A percentile compares a stretch with the other conserved stretches of the same genome.
These are phyloP conservation scores for Xanthorhoe spadicearia DNA, from an alignment of 2,888 invertebrate genomes.

Conservation along the genomic window DNA sequence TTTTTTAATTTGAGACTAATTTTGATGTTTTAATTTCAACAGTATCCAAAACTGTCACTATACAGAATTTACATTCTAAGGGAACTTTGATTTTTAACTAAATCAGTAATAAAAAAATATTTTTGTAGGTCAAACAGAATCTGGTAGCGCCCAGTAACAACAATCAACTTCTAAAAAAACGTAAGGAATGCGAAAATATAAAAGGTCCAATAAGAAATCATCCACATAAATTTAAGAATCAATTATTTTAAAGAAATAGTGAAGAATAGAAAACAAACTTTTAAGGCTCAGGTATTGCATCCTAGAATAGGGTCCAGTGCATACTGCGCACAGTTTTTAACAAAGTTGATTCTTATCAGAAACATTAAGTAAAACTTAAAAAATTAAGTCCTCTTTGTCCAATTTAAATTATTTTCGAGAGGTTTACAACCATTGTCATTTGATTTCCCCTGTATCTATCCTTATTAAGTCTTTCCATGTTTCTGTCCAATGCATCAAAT, in stretches of 20 bases:
- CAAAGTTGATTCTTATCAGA: constrained; percentile 67
- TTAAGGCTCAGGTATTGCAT: constrained; percentile 30
- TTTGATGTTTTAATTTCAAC: constrained; percentile 59
- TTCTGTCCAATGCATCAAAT: constrained; percentile 45
- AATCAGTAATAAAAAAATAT: constrained; percentile 2
- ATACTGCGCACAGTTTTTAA: constrained; percentile 41
- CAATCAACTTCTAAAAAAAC: constrained; percentile 3
- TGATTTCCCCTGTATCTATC: constrained; percentile 58
- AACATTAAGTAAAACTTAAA: constrained; percentile 57
- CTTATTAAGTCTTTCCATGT: constrained; percentile 51
- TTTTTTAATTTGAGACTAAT: constrained; percentile 78
- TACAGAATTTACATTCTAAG: constrained; percentile 43
- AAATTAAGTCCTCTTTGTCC: constrained; percentile 56
- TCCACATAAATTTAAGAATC: constrained; percentile 21
- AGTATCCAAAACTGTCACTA: constrained; percentile 50
- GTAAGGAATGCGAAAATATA: constrained; percentile 11
- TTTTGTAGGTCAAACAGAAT: constrained; percentile 25
- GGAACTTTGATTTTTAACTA: constrained; percentile 35
- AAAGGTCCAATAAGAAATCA: constrained; percentile 9
- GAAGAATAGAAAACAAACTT: constrained; percentile 3
- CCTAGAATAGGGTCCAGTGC: constrained; percentile 30
- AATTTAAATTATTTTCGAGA: constrained; percentile 39
- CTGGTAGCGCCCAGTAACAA: constrained; percentile 11
- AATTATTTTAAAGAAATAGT: not conserved
- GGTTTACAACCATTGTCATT: constrained; percentile 52